Percentiles rank a stretch among this genome's conserved stretches.
phyloP scores from a whole-genome alignment of 2,888 invertebrate species.

The Acrocyrtus sp. region DNA sequence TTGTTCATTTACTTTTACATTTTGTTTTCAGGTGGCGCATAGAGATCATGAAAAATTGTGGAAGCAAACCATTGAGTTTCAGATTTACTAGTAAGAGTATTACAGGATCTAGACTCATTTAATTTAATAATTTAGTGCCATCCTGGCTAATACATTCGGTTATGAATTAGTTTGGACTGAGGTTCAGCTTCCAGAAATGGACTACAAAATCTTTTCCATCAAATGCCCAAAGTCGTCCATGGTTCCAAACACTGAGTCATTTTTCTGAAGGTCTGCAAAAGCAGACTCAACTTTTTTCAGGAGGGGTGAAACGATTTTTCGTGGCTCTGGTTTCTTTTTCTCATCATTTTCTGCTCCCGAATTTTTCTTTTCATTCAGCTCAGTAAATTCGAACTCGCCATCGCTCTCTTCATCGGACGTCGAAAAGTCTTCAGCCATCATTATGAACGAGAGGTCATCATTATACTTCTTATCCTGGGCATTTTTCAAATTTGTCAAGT shows the following conservation, averaged over 20 bases:
- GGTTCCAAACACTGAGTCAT: constrained; percentile 21
- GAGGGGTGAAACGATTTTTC: constrained; percentile 9
- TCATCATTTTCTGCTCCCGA: constrained; percentile 17
- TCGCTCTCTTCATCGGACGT: not conserved
- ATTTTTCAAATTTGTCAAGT: not conserved
- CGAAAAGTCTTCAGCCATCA: not conserved
- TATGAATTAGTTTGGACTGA: too few species aligned
- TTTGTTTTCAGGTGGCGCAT: too few species aligned
- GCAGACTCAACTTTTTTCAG: constrained; percentile 18
- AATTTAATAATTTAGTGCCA: too few species aligned
- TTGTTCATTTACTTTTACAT: too few species aligned
- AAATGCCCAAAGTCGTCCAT: constrained; percentile 28
- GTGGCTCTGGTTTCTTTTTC: not conserved
- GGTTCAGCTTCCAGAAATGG: too few species aligned
- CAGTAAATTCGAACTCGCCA: constrained; percentile 1
- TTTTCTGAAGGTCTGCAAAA: constrained; percentile 13
- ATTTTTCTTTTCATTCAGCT: too few species aligned
- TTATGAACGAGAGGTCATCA: not conserved
- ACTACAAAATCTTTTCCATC: not conserved
- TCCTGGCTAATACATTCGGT: too few species aligned
- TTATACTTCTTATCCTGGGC: not conserved
- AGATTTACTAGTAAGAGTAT: too few species aligned
- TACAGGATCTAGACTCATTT: too few species aligned
- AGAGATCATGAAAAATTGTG: too few species aligned
- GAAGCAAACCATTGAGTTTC: too few species aligned